Conservation (phyloP, 2,113 vertebrate species). For the Caracal caracal region DNA sequence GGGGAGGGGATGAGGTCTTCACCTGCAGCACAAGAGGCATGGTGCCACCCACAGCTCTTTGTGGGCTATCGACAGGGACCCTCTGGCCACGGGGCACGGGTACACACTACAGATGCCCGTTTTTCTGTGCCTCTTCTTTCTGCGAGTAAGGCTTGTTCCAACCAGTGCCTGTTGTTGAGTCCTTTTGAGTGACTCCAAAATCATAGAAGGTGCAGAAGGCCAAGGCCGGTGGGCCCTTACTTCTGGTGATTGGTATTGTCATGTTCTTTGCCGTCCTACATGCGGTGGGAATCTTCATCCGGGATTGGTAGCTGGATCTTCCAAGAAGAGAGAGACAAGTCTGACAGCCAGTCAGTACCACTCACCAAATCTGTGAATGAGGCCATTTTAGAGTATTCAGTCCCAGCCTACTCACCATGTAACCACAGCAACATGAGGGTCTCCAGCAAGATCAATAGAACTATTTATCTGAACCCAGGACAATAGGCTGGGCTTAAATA, state of each 20-base stretch:
- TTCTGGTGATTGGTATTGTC: not conserved
- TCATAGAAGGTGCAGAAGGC: not conserved
- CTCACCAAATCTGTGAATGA: not conserved
- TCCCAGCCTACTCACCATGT: not conserved
- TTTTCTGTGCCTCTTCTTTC: not conserved
- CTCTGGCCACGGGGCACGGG: fast-evolving
- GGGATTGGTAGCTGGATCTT: not conserved
- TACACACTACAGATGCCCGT: not conserved
- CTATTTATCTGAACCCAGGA: not conserved
- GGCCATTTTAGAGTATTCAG: not conserved
- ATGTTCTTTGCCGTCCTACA: not conserved
- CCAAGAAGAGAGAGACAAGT: not conserved
- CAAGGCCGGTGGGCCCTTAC: not conserved
- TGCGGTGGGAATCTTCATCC: not conserved
- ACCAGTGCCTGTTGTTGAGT: not conserved
- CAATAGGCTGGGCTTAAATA: not conserved
- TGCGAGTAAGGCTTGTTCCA: not conserved
- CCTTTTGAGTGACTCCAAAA: not conserved
- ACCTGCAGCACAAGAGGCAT: not conserved
- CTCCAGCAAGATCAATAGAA: not conserved
- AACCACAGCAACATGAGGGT: not conserved
- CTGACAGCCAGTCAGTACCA: not conserved
- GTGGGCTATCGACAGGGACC: not conserved
- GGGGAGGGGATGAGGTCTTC: not conserved
- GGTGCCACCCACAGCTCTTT: not conserved